Evolutionary conservation across 2,888 invertebrate genomes (phyloP).

Genomic region (Carabus problematicus): DNA sequence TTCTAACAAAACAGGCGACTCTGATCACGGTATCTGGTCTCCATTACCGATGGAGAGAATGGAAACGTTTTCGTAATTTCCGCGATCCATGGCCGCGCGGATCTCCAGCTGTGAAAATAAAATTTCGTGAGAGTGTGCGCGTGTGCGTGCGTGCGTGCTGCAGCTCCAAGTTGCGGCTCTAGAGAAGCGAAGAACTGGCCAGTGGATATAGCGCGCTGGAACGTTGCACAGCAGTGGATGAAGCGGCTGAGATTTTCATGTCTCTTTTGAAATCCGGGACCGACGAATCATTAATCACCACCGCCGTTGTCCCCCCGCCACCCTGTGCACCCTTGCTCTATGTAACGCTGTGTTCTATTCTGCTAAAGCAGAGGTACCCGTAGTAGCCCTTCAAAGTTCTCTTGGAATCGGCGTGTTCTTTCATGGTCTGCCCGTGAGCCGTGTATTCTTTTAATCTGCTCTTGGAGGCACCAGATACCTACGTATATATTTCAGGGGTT

Average conservation of each 20-base stretch:
- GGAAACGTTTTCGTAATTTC: constrained; percentile 26
- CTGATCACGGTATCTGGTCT: too few species aligned
- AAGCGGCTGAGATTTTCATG: constrained; percentile 61
- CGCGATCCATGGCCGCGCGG: constrained; percentile 14
- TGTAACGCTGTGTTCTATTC: neutral
- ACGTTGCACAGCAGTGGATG: constrained; percentile 47
- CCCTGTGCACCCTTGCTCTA: constrained; percentile 10
- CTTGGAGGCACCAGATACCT: too few species aligned
- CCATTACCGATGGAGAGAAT: too few species aligned
- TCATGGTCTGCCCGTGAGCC: neutral
- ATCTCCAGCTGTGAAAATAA: constrained; percentile 36
- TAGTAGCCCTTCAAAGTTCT: too few species aligned
- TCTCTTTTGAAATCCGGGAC: constrained; percentile 61
- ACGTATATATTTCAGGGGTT: too few species aligned
- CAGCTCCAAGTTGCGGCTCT: neutral
- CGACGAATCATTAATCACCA: constrained; percentile 58
- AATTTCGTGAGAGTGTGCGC: constrained; percentile 28
- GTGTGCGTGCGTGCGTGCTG: constrained; percentile 19
- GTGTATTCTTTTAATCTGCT: too few species aligned
- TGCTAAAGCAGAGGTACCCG: neutral
- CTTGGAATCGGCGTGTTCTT: neutral
- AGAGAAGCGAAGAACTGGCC: neutral
- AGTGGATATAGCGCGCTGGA: constrained; percentile 7
- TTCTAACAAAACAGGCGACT: too few species aligned
- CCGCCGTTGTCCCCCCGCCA: constrained; percentile 5